phyloP scores from a whole-genome alignment of 2,797 vertebrate species.

The Bradypodion pumilum region DNA sequence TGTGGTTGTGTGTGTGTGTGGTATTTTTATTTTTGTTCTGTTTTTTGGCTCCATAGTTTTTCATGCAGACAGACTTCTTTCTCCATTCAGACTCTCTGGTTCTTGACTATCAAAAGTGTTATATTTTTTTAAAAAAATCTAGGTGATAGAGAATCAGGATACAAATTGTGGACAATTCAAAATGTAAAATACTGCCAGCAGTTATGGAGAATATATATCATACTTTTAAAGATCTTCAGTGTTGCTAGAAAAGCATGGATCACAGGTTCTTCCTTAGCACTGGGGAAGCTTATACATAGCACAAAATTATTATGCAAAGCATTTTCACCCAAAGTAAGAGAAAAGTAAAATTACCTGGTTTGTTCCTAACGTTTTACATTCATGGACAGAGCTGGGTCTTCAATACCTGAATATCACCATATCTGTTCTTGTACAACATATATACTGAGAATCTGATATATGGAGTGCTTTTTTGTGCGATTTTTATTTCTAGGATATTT shows the following conservation, averaged over 20 bases:
- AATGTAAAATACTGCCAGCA: background rate
- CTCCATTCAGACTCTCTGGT: background rate
- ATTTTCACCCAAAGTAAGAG: background rate
- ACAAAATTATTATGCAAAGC: background rate
- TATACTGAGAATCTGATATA: no score
- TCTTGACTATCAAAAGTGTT: background rate
- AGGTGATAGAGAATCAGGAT: background rate
- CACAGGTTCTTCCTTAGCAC: no score
- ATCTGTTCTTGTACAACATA: no score
- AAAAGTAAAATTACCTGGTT: background rate
- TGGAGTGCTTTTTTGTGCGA: background rate
- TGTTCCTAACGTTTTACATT: background rate
- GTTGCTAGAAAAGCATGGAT: background rate
- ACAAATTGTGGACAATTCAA: background rate
- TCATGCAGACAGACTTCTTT: background rate
- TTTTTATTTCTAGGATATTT: constrained; percentile 59
- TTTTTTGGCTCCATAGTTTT: background rate
- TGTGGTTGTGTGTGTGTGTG: no score
- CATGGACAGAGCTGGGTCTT: background rate
- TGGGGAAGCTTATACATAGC: background rate
- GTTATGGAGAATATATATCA: no score
- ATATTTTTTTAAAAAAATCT: background rate
- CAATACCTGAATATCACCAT: no score
- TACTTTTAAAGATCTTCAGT: background rate
- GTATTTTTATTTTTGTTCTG: no score